Evolutionary conservation across 2,888 invertebrate genomes (phyloP), one percentile per base, ranked within the genome.

Genomic region (Archips crataeganus): DNA sequence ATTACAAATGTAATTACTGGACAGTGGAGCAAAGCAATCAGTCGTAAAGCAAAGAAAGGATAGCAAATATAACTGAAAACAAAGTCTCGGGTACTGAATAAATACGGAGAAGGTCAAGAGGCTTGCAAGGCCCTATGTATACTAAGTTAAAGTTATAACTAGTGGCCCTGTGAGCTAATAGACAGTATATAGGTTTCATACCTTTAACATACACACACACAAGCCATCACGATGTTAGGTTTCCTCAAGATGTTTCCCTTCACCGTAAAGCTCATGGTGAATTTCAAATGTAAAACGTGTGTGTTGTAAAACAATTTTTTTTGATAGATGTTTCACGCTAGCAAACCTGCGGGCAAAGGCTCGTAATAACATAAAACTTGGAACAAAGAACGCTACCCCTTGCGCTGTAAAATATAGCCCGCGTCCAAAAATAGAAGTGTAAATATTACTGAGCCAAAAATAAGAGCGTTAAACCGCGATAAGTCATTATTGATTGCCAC

Each of bases 401-500:
- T n/a, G 23, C 10, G 57, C 3, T 54, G 15, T 54, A 54, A 54
- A 11, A 32, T 57, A 32, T 54, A 54, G 51, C 5, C 13, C 2
- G n/a, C 3, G 32, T 42, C 59, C 47, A 54, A 62, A 62, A 72
- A 72, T 72, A 72, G 65, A 54, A 71, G 8, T 39, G 66, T 42
- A 34, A 65, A 51, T 42, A 49, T 65, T 71, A 5, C 34, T 9
- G 11, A 1, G 59, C 62, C 42, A 62, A 63, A 72, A 59, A 62
- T 62, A 72, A 54, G 42, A 39, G 32, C 32, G 63, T 32, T 45
- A 61, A 61, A 57, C 57, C 39, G 62, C 45, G 57, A 73, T 73
- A 68, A 68, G 32, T 62, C n/a, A 54, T 68, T 68, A 73, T 68
- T 68, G 67, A 68, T 73, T 59, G 68, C 62, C 49, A 51, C 45